phyloP scores from a whole-genome alignment of 2,888 invertebrate species.

The Pteria penguin region DNA sequence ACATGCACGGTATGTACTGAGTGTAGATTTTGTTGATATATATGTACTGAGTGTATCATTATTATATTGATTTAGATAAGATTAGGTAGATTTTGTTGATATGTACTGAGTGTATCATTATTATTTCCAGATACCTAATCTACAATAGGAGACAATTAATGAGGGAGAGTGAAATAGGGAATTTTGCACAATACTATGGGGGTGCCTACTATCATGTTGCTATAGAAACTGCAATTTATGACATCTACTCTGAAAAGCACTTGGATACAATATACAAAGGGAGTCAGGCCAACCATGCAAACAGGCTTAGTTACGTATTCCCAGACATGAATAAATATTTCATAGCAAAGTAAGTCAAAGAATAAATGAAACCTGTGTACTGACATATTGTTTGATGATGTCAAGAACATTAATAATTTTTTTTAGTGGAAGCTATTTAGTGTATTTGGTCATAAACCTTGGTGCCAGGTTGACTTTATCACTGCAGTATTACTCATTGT shows the following conservation, averaged over 20 bases:
- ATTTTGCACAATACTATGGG: background rate
- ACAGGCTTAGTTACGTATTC: constrained; percentile 39
- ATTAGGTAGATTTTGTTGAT: too few species aligned
- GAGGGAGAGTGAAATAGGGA: background rate
- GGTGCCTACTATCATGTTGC: background rate
- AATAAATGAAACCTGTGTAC: too few species aligned
- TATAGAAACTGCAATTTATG: constrained; percentile 31
- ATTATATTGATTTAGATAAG: too few species aligned
- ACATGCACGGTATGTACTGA: too few species aligned
- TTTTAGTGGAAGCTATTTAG: too few species aligned
- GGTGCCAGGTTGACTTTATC: too few species aligned
- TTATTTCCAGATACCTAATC: constrained; percentile 8
- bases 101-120: background rate
- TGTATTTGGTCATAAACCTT: too few species aligned
- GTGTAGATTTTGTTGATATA: too few species aligned
- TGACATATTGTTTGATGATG: too few species aligned
- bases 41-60: too few species aligned
- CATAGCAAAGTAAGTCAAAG: constrained; percentile 34
- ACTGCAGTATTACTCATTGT: too few species aligned
- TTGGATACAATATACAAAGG: constrained; percentile 18
- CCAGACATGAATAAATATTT: constrained; percentile 30
- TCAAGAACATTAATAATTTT: too few species aligned
- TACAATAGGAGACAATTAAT: background rate
- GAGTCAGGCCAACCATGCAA: background rate
- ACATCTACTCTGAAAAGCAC: constrained; percentile 14